A percentile compares a stretch with the other conserved stretches of the same genome.
Conservation (phyloP, 2,113 vertebrate genomes). For the Antechinus stuartii region DNA sequence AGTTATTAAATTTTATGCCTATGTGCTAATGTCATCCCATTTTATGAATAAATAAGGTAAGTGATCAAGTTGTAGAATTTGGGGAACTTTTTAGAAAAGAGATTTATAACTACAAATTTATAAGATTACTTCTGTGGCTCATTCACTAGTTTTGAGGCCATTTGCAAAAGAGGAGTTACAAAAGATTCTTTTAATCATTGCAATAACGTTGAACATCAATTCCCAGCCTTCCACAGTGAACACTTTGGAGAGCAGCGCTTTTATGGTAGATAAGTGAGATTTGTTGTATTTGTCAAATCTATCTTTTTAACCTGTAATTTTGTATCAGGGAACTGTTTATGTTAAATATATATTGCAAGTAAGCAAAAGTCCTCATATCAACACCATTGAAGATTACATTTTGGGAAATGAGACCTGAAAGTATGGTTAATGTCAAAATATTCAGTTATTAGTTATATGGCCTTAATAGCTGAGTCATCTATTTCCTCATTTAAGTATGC, state of each 20-base stretch:
- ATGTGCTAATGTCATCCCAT: neutral
- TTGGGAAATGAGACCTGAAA: neutral
- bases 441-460: neutral
- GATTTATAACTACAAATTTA: neutral
- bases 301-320: neutral
- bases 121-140: neutral
- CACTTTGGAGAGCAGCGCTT: neutral
- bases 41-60: neutral
- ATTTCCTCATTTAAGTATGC: neutral
- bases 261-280: neutral
- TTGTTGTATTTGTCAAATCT: neutral
- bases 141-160: neutral
- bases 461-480: neutral
- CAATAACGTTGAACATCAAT: neutral
- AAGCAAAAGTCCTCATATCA: neutral
- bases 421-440: neutral
- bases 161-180: neutral
- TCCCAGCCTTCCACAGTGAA: neutral
- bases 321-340: neutral
- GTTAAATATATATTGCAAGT: neutral
- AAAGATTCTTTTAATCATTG: neutral
- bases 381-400: neutral
- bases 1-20: neutral
- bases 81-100: neutral
- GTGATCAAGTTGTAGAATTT: neutral